Evolutionary conservation across 1,140 invertebrate species (phyloP), one percentile per base, ranked within the genome.

Genomic region (Euura lappo): DNA sequence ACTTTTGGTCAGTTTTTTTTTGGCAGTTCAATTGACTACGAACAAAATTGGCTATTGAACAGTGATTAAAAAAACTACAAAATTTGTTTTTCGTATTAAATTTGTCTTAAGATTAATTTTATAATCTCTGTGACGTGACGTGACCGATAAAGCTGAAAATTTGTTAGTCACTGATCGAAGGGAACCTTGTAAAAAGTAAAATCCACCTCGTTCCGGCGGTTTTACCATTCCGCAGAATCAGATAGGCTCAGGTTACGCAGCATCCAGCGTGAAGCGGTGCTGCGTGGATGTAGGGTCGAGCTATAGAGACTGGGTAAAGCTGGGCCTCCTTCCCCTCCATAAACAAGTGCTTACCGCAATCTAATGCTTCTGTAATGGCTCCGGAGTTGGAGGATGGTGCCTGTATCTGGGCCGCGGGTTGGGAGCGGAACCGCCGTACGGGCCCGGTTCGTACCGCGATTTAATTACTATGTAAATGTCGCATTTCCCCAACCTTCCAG

Each of bases 401-500:
- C 79, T 78, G 85, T 86, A 86, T 86, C 84, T 85, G 51, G 51
- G 51, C 51, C 51, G 51, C 51, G 51, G 51, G 47, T 8, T 28
- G 28, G 2, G 51, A n/a, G 13, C 51, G 51, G 51, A 28, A 60
- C 51, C 80, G 83, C 85, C 83, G 80, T 83, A 76, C 79, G 81
- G 81, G 83, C 84, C 82, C 85, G 84, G 85, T 87, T 86, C 85
- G 82, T 85, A 80, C 78, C 82, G 83, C 86, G 84, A 87, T 88
- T 88, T 88, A 88, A 88, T 88, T 88, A 88, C 86, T 88, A 87
- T 88, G 86, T 87, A 88, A 88, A 88, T 88, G 86, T 88, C 86
- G 85, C 85, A 83, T 86, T 28, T 85, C 83, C 82, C 84, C 84
- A 84, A 80, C 81, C 82, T 82, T 82, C 84, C 81, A 79, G 80